A percentile compares a stretch with the other conserved stretches of the same genome.
Evolutionary conservation across 1,140 invertebrate genomes (phyloP).

Genomic region (Frieseomelitta varia): DNA sequence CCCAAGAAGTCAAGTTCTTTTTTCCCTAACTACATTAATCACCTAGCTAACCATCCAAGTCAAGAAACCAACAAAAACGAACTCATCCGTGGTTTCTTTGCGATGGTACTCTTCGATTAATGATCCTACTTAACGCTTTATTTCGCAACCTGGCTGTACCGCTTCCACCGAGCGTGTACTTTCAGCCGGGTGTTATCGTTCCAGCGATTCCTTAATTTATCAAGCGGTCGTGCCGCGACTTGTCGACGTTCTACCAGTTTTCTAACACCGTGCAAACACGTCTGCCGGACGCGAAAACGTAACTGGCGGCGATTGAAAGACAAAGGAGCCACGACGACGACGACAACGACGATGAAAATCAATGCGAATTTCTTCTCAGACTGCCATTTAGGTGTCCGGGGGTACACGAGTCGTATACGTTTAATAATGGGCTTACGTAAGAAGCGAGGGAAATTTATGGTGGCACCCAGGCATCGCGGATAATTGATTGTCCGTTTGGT

Average conservation of each 20-base stretch:
- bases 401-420: background rate
- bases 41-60: no score
- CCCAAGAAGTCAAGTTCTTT: no score
- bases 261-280: constrained; percentile 20
- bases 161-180: background rate
- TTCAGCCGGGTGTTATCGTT: constrained; percentile 23
- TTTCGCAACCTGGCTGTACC: background rate
- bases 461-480: background rate
- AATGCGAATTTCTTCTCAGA: background rate
- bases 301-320: background rate
- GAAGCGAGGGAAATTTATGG: constrained; percentile 1
- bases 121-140: background rate
- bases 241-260: constrained; percentile 7
- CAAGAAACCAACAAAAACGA: background rate
- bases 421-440: constrained; percentile 44
- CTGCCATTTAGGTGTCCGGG: background rate
- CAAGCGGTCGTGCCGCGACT: constrained; percentile 23
- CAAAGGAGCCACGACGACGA: background rate
- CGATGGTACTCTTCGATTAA: background rate
- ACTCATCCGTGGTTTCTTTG: background rate
- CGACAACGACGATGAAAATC: background rate
- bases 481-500: constrained; percentile 39
- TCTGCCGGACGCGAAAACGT: background rate
- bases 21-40: no score
- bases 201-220: constrained; percentile 45